Percentiles rank a stretch among this genome's conserved stretches.
Conservation (phyloP, 2,113 vertebrate genomes). For the Sciurus niger region DNA sequence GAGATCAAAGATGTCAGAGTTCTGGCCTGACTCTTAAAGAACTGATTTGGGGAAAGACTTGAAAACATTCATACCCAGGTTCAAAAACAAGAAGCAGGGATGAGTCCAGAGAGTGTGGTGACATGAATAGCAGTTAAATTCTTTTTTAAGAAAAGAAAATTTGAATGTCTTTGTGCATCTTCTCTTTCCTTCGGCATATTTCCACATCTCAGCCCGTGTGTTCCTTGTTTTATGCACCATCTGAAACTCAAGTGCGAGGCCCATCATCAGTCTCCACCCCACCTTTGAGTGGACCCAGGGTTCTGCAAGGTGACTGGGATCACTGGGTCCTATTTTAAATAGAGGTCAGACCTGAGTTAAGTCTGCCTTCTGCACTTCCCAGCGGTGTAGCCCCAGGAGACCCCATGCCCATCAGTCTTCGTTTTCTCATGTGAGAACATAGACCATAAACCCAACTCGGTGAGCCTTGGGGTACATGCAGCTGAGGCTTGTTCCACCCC, state of each 20-base stretch:
- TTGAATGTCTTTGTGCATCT: not conserved
- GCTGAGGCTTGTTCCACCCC: not conserved
- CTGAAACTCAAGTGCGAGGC: not conserved
- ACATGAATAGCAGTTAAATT: slow-evolving; percentile 24
- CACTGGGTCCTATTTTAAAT: not conserved
- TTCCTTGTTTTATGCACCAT: not conserved
- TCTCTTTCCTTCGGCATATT: not conserved
- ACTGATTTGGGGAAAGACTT: slow-evolving; percentile 59
- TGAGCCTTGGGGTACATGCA: not conserved
- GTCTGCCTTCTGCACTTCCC: not conserved
- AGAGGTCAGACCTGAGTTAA: not conserved
- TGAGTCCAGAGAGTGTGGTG: slow-evolving; percentile 51
- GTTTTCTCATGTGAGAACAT: not conserved
- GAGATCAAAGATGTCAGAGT: slow-evolving; percentile 73
- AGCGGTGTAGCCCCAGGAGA: not conserved
- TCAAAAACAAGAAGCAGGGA: slow-evolving; percentile 61
- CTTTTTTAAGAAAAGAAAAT: slow-evolving; percentile 47
- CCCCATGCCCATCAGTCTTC: not conserved
- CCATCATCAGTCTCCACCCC: not conserved
- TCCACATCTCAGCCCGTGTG: not conserved
- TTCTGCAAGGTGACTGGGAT: not conserved
- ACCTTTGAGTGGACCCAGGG: not conserved
- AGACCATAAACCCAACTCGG: not conserved
- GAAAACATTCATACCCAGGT: slow-evolving; percentile 68
- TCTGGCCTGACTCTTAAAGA: slow-evolving; percentile 55